These are phyloP conservation scores for Heliangelus exortis DNA, from an alignment of 2,797 vertebrate species.

Conservation along the genomic window DNA sequence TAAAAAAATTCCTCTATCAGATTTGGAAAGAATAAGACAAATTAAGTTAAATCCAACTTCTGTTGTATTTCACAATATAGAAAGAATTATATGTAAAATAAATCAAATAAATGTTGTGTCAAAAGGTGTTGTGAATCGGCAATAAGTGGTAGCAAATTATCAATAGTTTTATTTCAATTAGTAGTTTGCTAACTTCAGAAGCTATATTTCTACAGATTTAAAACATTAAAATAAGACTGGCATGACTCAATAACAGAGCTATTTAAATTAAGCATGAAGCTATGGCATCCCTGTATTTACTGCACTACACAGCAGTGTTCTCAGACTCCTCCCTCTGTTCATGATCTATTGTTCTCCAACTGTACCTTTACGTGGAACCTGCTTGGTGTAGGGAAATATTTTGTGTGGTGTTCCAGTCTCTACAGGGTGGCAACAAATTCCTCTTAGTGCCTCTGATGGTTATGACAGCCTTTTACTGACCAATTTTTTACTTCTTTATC, in stretches of 20 bases:
- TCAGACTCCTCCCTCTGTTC: not conserved
- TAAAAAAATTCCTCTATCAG: not conserved
- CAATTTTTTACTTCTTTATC: not conserved
- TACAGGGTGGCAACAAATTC: not conserved
- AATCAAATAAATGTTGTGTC: not conserved
- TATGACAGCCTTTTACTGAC: not conserved
- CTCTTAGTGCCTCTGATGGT: not conserved
- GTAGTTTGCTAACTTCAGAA: not conserved
- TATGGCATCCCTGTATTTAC: not conserved
- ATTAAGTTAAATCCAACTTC: not conserved
- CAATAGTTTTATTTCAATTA: not conserved
- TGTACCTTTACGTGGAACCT: not conserved
- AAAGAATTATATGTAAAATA: not conserved
- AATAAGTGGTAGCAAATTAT: not conserved
- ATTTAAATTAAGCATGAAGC: not conserved
- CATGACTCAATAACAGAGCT: not conserved
- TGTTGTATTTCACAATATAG: not conserved
- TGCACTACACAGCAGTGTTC: not conserved
- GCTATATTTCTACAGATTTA: not conserved
- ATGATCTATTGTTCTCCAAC: not conserved
- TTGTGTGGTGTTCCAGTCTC: fast-evolving
- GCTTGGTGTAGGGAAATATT: not conserved
- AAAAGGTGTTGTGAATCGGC: not conserved
- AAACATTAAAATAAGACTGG: not conserved
- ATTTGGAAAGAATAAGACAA: not conserved